Conservation (phyloP, 92 coral and sea anemone species). For the Parazoanthus atlanticus region DNA sequence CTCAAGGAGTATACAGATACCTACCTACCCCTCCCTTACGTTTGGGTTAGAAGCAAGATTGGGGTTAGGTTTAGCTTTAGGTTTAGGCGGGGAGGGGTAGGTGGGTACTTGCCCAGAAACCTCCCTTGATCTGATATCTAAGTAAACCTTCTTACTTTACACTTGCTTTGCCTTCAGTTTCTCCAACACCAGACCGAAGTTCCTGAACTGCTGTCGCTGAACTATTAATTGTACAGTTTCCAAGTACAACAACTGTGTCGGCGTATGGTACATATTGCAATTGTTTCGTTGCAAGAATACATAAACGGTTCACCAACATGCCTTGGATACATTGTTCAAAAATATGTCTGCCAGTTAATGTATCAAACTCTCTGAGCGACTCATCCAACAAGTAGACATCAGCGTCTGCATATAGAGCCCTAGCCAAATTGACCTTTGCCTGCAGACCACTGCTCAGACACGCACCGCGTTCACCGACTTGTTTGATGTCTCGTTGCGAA, state of each 20-base stretch:
- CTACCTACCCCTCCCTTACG: too few relatives aligned
- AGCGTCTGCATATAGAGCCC: conserved; percentile 30
- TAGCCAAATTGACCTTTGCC: conserved; percentile 19
- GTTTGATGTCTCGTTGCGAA: background rate
- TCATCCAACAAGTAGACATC: conserved; percentile 42
- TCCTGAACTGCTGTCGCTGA: background rate
- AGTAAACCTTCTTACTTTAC: background rate
- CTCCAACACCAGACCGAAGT: background rate
- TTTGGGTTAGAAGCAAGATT: too few relatives aligned
- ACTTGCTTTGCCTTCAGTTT: background rate
- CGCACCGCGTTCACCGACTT: conserved; percentile 34
- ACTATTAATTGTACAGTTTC: background rate
- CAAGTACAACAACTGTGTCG: conserved; percentile 7
- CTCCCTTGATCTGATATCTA: too few relatives aligned
- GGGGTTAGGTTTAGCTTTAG: too few relatives aligned
- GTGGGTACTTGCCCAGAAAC: too few relatives aligned
- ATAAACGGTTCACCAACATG: conserved; percentile 18
- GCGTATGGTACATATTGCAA: background rate
- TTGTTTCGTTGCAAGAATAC: conserved; percentile 26
- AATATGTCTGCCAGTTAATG: background rate
- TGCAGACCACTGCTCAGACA: conserved; percentile 27
- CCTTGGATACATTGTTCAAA: conserved; percentile 23
- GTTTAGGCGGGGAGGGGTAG: too few relatives aligned
- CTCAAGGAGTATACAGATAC: too few relatives aligned
- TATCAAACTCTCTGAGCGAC: conserved; percentile 21